phyloP scores from a whole-genome alignment of 2,113 vertebrate genomes.

The Planiliza haematocheilus region DNA sequence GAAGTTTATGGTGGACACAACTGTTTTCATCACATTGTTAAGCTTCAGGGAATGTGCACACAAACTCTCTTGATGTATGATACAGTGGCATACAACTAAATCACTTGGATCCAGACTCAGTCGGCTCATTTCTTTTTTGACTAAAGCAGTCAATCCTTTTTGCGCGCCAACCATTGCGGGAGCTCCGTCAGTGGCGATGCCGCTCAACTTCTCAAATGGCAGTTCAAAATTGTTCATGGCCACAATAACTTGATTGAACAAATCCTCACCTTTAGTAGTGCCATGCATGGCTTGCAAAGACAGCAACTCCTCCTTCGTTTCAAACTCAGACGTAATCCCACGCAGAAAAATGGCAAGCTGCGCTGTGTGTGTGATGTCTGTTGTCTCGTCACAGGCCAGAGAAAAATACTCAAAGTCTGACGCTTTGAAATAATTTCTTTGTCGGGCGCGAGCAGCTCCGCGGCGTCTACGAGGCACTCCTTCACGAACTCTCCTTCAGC shows the following conservation, averaged over 20 bases:
- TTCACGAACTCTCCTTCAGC: not conserved
- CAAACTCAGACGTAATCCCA: not conserved
- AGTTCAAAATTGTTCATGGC: not conserved
- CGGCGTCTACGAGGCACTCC: not conserved
- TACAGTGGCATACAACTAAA: not conserved
- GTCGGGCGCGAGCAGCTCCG: not conserved
- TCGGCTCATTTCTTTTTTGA: not conserved
- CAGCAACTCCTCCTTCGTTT: not conserved
- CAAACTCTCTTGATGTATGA: not conserved
- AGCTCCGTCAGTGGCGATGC: not conserved
- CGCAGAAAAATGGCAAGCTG: not conserved
- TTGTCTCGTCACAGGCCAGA: not conserved
- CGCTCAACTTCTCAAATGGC: not conserved
- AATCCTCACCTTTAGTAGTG: not conserved
- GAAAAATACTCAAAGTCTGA: no score
- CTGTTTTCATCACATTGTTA: not conserved
- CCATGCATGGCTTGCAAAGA: not conserved
- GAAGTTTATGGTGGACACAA: not conserved
- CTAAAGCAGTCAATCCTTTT: not conserved
- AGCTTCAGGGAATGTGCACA: not conserved
- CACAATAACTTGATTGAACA: not conserved
- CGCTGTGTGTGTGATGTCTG: not conserved
- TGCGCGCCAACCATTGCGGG: not conserved
- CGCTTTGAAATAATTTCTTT: not conserved
- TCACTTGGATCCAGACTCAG: not conserved